These are phyloP conservation scores for Lagopus leucura DNA, from an alignment of 2,113 vertebrate genomes.

Conservation along the genomic window DNA sequence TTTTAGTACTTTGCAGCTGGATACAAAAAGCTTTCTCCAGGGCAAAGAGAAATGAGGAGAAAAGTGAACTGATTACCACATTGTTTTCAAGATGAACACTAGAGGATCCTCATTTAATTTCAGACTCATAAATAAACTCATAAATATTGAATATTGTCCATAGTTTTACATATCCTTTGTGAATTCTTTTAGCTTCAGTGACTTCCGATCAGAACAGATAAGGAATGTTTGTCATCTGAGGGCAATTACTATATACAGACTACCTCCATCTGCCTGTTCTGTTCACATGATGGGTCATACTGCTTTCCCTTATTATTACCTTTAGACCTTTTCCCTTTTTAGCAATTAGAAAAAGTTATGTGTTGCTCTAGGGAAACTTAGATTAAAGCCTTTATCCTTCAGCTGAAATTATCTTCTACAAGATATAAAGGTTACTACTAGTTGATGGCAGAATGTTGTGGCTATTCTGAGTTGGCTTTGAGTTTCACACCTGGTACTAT, in stretches of 20 bases:
- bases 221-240: background rate
- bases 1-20: slow-evolving; percentile 12
- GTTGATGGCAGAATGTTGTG: background rate
- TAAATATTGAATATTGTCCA: background rate
- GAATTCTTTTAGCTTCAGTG: background rate
- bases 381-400: background rate
- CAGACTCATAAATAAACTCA: background rate
- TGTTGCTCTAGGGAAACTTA: background rate
- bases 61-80: background rate
- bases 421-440: background rate
- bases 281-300: background rate
- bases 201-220: background rate
- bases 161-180: background rate
- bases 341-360: background rate
- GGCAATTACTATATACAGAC: background rate
- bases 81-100: slow-evolving; percentile 1
- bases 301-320: background rate
- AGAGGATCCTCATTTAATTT: slow-evolving; percentile 12
- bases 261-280: background rate
- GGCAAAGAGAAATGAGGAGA: background rate
- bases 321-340: background rate
- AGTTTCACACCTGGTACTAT: background rate
- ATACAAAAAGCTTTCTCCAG: background rate
- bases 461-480: slow-evolving; percentile 1
- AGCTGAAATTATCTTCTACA: background rate